Conservation (phyloP, 2,797 vertebrate genomes). For the Carapus acus region DNA sequence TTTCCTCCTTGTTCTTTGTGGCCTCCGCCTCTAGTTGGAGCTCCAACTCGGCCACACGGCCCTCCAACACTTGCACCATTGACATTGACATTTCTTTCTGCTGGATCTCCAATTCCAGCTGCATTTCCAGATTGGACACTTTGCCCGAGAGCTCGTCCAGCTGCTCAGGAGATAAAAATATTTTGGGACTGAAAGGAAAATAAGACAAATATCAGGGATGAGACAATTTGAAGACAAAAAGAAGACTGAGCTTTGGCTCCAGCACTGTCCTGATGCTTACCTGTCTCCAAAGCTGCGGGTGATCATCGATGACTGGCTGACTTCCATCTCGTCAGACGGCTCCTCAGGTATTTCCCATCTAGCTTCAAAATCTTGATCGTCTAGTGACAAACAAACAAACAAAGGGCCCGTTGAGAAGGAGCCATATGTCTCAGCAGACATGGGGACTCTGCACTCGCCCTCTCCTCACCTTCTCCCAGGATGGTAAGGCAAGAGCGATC, state of each 20-base stretch:
- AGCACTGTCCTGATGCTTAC: slow-evolving; percentile 32
- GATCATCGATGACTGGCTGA: slow-evolving; percentile 49
- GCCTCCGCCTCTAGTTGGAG: slow-evolving; percentile 18
- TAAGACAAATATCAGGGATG: too few relatives aligned
- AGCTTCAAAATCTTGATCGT: slow-evolving; percentile 63
- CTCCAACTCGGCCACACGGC: slow-evolving; percentile 33
- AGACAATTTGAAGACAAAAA: too few relatives aligned
- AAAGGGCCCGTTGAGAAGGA: neutral
- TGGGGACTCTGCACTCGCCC: too few relatives aligned
- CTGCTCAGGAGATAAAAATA: slow-evolving; percentile 22
- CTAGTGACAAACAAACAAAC: slow-evolving; percentile 38
- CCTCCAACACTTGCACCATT: slow-evolving; percentile 26
- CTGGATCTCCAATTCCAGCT: slow-evolving; percentile 46
- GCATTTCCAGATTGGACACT: slow-evolving; percentile 55
- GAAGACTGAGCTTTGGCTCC: too few relatives aligned
- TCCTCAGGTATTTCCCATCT: slow-evolving; percentile 61
- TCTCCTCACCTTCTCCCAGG: slow-evolving; percentile 51
- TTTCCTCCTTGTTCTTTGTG: slow-evolving; percentile 14
- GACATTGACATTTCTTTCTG: slow-evolving; percentile 48
- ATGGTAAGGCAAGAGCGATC: slow-evolving; percentile 48
- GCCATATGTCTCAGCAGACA: too few relatives aligned
- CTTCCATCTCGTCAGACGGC: slow-evolving; percentile 54
- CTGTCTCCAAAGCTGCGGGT: slow-evolving; percentile 56
- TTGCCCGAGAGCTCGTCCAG: slow-evolving; percentile 44
- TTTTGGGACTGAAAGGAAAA: slow-evolving; percentile 32